A percentile compares a stretch with the other conserved stretches of the same genome.
phyloP scores from a whole-genome alignment of 1,140 invertebrate genomes.

The Macrotrachela quadricornifera region DNA sequence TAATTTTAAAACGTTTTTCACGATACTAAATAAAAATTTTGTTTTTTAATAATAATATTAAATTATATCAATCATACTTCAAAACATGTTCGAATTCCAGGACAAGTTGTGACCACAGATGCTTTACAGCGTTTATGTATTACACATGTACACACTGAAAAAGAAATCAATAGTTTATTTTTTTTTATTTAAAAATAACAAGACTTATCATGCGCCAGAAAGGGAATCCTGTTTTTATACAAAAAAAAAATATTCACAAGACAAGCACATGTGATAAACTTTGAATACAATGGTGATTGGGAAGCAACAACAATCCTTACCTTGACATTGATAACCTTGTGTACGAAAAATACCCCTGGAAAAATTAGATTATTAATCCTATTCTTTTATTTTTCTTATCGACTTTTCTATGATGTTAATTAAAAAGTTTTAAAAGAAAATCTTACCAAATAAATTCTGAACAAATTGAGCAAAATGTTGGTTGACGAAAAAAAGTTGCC shows the following conservation, averaged over 20 bases:
- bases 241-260: not conserved
- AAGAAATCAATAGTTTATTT: not conserved
- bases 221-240: too few relatives aligned
- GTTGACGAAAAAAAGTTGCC: conserved; percentile 92
- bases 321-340: conserved; percentile 99
- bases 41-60: too few relatives aligned
- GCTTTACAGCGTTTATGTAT: conserved; percentile 81
- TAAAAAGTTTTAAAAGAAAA: not conserved
- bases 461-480: conserved; percentile 94
- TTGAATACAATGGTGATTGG: conserved; percentile 41
- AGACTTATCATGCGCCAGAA: not conserved
- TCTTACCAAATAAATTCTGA: conserved; percentile 94
- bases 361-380: too few relatives aligned
- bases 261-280: not conserved
- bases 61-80: not conserved
- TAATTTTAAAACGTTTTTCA: conserved; percentile 68
- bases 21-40: too few relatives aligned
- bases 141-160: conserved; percentile 66
- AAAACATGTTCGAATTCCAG: conserved; percentile 47
- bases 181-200: conserved; percentile 8
- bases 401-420: conserved; percentile 21
- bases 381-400: conserved; percentile 18
- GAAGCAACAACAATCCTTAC: conserved; percentile 29
- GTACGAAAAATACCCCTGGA: conserved; percentile 64
- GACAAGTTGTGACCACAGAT: conserved; percentile 75